Evolutionary conservation across 2,888 invertebrate genomes (phyloP), one percentile per base, ranked within the genome.

Genomic region (Coleophora flavipennella): DNA sequence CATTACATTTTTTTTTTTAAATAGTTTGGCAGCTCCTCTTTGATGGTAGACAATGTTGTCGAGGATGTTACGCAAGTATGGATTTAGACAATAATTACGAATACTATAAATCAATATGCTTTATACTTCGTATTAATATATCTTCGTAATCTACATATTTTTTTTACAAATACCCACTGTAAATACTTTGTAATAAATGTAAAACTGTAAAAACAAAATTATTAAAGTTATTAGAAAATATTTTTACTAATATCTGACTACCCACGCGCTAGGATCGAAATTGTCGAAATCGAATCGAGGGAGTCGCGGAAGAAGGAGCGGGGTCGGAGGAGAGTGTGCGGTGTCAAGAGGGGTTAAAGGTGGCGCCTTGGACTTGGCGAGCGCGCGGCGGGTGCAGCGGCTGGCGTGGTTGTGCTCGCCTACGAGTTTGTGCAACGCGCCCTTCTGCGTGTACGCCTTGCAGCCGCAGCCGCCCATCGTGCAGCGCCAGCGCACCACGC

Each of bases 381-480:
- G 41, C 42, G 43, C 3, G 50, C 77, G 67, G 14, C 78, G 69
- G 33, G 74, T 76, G 49, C 74, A 72, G 38, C 79, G 74, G 13
- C 68, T 70, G n/a, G 58, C 64, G 58, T 83, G 83, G 54, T 84
- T 84, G 59, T 84, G 83, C 43, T 81, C 83, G 11, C 83, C 83
- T 31, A 84, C 78, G 28, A 84, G 63, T 50, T 83, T 83, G 59
- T 81, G 81, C 3, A 83, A 53, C 6, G 76, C 70, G 28, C 83
- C 83, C 46, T 75, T 76, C 53, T 80, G 80, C 9, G 83, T 84
- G 64, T 84, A 83, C 2, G 83, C 83, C 51, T 84, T 84, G 56
- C 83, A 84, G 20, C 80, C 80, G 48, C 83, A 84, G 35, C 83
- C 83, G 40, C 83, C 83, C 83, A 84, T 83, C 1, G 83, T 84